Base-by-base conservation (phyloP, 1,140 invertebrate genomes). In the Philaenus spumarius region DNA sequence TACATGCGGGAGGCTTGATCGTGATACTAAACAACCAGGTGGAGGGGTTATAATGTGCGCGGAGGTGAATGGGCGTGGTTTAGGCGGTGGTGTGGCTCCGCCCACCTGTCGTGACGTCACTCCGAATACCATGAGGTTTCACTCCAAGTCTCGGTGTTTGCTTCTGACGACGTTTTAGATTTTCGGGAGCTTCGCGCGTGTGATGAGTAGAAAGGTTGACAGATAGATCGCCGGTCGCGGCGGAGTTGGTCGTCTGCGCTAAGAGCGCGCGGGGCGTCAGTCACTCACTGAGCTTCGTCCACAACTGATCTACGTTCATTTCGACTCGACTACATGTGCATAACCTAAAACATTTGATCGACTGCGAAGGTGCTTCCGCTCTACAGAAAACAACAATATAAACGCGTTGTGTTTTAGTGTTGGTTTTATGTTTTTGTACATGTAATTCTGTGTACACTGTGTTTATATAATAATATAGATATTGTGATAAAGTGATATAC, bases 51-150 rank as follows among this genome's bases (percentile, higher is more conserved):
- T 37, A 43, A 43, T 19, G 55, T 45, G 50, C 26, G 42, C 30
- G 43, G 30, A n/a, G 24, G 42, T 45, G 23, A 7, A 43, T 42
- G 26, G 59, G 55, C 53, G 59, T 45, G 22, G 46, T 37, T 30
- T 46, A 12, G 3, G 39, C 11, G 26, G 26, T 9, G n/a, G 39
- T 22, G 43, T 43, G 15, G 59, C 62, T 43, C 54, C 62, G 55
- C 62, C 62, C 59, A 58, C 48, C 45, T 55, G 55, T 52, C 51
- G 55, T 63, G 62, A 63, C 62, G 62, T 63, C 62, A 63, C 52
- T 17, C 24, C 39, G 20, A 40, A n/a, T 22, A 37, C 45, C 50
- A 39, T 53, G 50, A 53, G 50, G 50, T 53, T 53, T 53, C 50
- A 53, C 50, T 53, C 23, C 30, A 53, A 53, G 22, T 30, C 50